Percentiles rank a stretch among this genome's conserved stretches.
Evolutionary conservation across 1,140 invertebrate genomes (phyloP).

Genomic region (Sweltsa coloradensis): DNA sequence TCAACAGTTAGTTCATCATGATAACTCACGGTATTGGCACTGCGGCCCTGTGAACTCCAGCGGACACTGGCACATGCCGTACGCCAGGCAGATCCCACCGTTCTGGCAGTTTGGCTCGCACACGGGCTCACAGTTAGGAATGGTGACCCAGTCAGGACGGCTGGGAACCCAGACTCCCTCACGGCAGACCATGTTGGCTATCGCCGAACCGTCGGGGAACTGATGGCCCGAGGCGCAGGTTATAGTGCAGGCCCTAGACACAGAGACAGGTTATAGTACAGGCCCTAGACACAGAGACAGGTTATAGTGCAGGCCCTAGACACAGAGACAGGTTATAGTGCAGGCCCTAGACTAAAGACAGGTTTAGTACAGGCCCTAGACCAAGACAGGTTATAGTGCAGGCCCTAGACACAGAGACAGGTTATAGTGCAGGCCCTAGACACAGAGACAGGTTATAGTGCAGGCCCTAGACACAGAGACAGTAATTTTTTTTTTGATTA

Average conservation of each 20-base stretch:
- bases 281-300: no score
- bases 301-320: no score
- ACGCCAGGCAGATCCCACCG: constrained; percentile 58
- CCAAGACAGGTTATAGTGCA: no score
- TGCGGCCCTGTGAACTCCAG: constrained; percentile 53
- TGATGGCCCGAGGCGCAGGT: constrained; percentile 45
- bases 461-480: no score
- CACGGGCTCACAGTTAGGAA: constrained; percentile 52
- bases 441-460: no score
- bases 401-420: no score
- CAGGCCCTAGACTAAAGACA: no score
- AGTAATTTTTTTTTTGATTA: no score
- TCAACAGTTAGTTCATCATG: background rate
- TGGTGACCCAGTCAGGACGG: constrained; percentile 37
- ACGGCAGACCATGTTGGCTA: constrained; percentile 46
- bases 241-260: constrained; percentile 44
- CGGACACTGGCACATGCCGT: constrained; percentile 63
- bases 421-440: no score
- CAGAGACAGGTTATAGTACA: constrained; percentile 3
- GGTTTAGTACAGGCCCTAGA: no score
- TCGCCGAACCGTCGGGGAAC: constrained; percentile 49
- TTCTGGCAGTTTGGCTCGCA: constrained; percentile 63
- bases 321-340: no score
- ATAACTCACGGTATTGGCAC: constrained; percentile 61
- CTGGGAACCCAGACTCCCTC: constrained; percentile 49